phyloP scores from a whole-genome alignment of 2,888 invertebrate genomes.

The Harpalus rufipes region DNA sequence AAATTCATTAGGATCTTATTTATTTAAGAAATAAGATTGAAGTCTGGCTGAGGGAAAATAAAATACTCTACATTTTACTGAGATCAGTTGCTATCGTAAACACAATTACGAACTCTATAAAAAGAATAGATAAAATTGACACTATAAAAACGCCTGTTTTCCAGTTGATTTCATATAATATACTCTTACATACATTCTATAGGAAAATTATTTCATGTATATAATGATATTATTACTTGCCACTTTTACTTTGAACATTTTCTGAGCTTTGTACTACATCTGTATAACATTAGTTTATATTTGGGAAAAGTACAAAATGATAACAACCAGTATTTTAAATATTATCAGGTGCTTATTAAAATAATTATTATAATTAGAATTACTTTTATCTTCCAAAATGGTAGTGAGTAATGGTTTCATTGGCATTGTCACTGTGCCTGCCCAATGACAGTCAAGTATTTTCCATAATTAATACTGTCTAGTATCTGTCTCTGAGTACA shows the following conservation, averaged over 20 bases:
- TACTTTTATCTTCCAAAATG: neutral
- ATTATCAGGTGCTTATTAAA: neutral
- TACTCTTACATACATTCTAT: no score
- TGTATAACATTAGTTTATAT: neutral
- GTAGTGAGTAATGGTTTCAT: neutral
- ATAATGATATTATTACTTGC: neutral
- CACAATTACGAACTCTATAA: neutral
- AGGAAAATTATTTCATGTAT: no score
- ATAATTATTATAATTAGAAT: constrained; percentile 38
- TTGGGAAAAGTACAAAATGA: constrained; percentile 1
- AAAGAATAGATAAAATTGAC: neutral
- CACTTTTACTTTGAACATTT: neutral
- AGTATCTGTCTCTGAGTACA: constrained; percentile 15
- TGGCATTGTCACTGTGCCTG: neutral
- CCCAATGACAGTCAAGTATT: neutral
- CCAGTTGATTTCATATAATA: no score
- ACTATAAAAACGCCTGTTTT: no score
- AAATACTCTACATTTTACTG: no score
- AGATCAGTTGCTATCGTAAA: neutral
- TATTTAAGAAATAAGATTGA: neutral
- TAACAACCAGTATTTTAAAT: neutral
- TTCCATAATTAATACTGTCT: constrained; percentile 16
- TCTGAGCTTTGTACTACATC: constrained; percentile 5
- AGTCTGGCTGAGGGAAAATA: neutral
- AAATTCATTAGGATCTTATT: constrained; percentile 18